Evolutionary conservation across 2,797 vertebrate species (phyloP).

Genomic region (Nyctibius grandis): DNA sequence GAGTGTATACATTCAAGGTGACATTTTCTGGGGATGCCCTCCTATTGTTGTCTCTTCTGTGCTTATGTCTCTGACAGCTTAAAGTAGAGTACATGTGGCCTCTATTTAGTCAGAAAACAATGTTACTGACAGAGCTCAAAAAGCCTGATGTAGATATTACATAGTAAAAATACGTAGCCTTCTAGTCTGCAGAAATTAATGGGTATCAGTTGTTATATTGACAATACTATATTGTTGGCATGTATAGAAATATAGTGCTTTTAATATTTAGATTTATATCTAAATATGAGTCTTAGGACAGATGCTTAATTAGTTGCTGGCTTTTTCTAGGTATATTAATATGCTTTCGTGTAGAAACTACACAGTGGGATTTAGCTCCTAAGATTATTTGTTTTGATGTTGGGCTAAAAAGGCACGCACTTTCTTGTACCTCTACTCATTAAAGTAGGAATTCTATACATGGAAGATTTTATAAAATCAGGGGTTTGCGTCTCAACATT

Average conservation of each 20-base stretch:
- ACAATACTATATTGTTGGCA: background rate
- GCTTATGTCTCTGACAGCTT: background rate
- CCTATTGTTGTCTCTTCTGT: background rate
- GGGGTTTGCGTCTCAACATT: background rate
- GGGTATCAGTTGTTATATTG: background rate
- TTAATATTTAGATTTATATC: background rate
- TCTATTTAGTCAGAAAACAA: background rate
- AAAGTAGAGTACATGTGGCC: background rate
- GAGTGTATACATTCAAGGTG: rapidly evolving
- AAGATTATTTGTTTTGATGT: background rate
- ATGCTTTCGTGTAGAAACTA: background rate
- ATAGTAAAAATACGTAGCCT: background rate
- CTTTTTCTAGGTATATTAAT: background rate
- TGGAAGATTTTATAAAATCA: background rate
- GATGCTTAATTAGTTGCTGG: background rate
- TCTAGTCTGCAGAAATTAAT: background rate
- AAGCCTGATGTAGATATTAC: background rate
- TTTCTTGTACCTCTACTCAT: background rate
- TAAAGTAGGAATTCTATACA: background rate
- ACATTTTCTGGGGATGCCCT: background rate
- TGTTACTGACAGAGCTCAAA: background rate
- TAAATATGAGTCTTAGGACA: background rate
- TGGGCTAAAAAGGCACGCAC: background rate
- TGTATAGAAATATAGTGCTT: background rate
- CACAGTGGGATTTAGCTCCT: background rate